Base-by-base conservation (phyloP, 2,888 invertebrate species). In the Leptarthrus brevirostris region DNA sequence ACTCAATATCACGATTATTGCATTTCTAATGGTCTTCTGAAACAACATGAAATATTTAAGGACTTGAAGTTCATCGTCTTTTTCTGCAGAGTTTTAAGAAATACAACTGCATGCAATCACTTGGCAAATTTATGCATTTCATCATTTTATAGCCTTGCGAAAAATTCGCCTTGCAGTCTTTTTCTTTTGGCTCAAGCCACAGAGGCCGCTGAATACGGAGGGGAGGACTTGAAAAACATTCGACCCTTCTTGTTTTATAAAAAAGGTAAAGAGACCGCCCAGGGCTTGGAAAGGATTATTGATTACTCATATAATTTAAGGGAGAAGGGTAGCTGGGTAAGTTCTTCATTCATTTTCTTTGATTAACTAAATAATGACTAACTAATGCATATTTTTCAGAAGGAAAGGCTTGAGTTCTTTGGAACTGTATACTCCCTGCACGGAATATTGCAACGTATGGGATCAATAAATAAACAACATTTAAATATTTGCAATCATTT, bases 71-170 rank as follows among this genome's bases (percentile, higher is more conserved):
- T 82, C 72, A 80, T 84, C 26, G 81, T 81, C 5, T 85, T 86
- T 76, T 84, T 84, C 74, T 85, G 85, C 20, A 78, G 83, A 76
- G 77, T 80, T 0, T 75, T 87, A 44, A 79, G 86, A 80, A 86
- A 86, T 78, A 82, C 82, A 70, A 87, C 86, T 14, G 88, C 90
- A 8, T 92, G 92, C 79, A 89, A 91, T 82, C 86, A 88, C 75
- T 82, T 93, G 74, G 89, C 90, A 1, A 92, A 92, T 82, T 86
- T 92, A 82, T 92, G 92, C 79, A 86, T 88, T 0, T 81, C 91
- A 72, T 87, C 87, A 5, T 83, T 89, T 74, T 89, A 86, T 79
- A 83, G 85, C 14, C 86, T 87, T 77, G 86, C 86, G 14, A 83
- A 85, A 74, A 83, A 85, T 73, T 86, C 86, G 3, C 87, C 88